Evolutionary conservation across 1,140 invertebrate species (phyloP), one percentile per base, ranked within the genome.

Genomic region (Orchesella cincta): DNA sequence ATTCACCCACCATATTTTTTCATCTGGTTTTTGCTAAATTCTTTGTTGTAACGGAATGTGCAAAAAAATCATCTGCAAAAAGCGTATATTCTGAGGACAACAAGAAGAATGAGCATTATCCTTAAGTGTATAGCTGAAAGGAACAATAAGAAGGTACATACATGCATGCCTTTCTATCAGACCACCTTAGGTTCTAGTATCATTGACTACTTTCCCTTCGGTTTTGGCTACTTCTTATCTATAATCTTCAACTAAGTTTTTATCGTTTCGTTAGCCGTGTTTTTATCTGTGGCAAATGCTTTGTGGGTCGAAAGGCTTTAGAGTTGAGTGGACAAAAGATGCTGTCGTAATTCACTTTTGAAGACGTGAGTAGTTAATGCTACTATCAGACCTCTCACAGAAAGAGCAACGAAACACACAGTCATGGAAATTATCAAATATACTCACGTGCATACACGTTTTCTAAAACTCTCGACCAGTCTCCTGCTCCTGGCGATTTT

Each of bases 331-430:
- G 52, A 57, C 52, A 57, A 57, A 57, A 57, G 52, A 57, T 57
- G 52, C 52, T 57, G 52, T 57, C 52, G 52, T 57, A 57, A 57
- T 57, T 57, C 52, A 57, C 52, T 57, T 57, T 57, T 57, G 52
- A 57, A 57, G 52, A 57, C 52, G 52, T 57, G 52, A 57, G 52
- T 57, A 57, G 52, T 57, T 57, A 57, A 57, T 57, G 52, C 52
- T 57, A 8, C 52, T 57, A 57, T 57, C 52, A 57, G 52, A 57
- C 52, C 52, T 57, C 52, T 8, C 3, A 23, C 52, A 57, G 52
- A 23, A n/a, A 57, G 52, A 57, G 52, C 23, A 57, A 26, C 39
- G 52, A 26, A 57, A 57, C 12, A 57, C 52, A 8, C 18, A 46
- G 39, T 46, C 39, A 57, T n/a, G 52, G 52, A 57, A 57, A 57